These are phyloP conservation scores for Lymantria dispar DNA, from an alignment of 2,888 invertebrate species.

Conservation along the genomic window DNA sequence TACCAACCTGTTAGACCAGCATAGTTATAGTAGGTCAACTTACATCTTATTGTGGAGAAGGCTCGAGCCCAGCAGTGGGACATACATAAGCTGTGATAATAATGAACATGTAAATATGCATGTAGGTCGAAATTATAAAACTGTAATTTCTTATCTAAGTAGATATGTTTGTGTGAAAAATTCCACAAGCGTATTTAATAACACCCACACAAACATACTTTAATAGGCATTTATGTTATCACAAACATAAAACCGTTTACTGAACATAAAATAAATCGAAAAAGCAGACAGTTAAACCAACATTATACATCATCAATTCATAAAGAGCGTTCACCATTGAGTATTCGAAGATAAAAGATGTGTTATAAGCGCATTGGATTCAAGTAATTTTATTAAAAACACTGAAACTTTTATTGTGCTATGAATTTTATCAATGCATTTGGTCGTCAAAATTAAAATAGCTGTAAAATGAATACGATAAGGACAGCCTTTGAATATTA, in stretches of 20 bases:
- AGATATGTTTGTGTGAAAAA: conserved; percentile 29
- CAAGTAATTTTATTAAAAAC: conserved; percentile 22
- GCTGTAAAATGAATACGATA: conserved; percentile 57
- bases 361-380: conserved; percentile 12
- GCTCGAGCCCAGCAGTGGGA: no score
- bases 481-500: conserved; percentile 58
- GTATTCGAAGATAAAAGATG: conserved; percentile 15
- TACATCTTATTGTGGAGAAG: no score
- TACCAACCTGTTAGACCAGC: no score
- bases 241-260: conserved; percentile 22
- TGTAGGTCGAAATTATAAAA: conserved; percentile 6
- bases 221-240: conserved; percentile 33
- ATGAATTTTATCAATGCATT: conserved; percentile 62
- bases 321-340: conserved; percentile 13
- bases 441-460: conserved; percentile 58
- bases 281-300: conserved; percentile 14
- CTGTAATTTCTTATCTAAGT: conserved; percentile 28
- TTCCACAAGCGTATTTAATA: conserved; percentile 35
- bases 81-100: no score
- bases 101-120: neutral
- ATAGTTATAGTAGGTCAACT: no score
- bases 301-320: conserved; percentile 10
- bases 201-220: conserved; percentile 22
- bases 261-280: conserved; percentile 18
- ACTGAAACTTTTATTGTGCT: conserved; percentile 54